Base-by-base conservation (phyloP, 2,888 invertebrate species). In the Dendrolimus pini region DNA sequence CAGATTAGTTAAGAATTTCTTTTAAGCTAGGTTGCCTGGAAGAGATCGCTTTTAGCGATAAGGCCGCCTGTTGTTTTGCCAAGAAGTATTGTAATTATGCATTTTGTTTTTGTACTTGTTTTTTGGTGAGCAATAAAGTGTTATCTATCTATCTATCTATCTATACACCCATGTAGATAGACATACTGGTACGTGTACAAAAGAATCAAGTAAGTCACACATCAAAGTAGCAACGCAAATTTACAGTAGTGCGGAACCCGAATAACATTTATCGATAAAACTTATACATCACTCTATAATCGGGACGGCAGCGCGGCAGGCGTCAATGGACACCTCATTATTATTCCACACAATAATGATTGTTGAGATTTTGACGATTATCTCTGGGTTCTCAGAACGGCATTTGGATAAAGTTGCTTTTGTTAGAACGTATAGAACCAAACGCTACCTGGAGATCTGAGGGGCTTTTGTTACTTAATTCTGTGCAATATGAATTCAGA, bases 331-430 rank as follows among this genome's bases (percentile, higher is more conserved):
- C 73, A 73, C 72, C 80, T 85, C 81, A 79, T 84, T 84, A 84
- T 84, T 83, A 83, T 83, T 78, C 82, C 72, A 76, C 72, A 76
- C 80, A 79, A 82, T 83, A 83, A 83, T 83, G 79, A 83, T 81
- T 72, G 73, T 74, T 68, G 72, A 76, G 76, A 78, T 78, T 77
- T 75, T 66, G 66, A 65, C 77, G 83, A 81, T 82, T 83, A 83
- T 83, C 83, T 80, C 66, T 60, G 68, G 70, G 76, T 82, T 81
- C 79, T 68, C 67, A 73, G 80, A 82, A 82, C 74, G 78, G 77
- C 77, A 75, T 67, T 61, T 69, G 72, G 76, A 80, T 80, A 78
- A 77, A 75, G 64, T 69, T 64, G 67, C 80, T 78, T 30, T 80
- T 81, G 79, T 82, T 69, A 72, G 62, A 63, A 65, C 62, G 66